phyloP scores from a whole-genome alignment of 2,797 vertebrate genomes.

The Pempheris klunzingeri region DNA sequence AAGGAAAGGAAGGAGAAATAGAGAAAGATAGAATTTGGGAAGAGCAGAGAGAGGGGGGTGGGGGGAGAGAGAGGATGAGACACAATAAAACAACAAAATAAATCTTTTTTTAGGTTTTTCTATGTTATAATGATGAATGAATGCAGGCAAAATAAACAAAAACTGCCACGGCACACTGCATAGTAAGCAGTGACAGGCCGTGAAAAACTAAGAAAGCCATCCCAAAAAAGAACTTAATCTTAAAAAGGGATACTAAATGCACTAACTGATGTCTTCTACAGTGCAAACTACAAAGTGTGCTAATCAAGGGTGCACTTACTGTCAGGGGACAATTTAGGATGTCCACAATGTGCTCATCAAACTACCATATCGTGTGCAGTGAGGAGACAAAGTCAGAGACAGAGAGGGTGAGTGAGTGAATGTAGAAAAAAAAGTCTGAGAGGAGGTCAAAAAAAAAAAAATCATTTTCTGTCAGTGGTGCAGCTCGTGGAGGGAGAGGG shows the following conservation, averaged over 20 bases:
- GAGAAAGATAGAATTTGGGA: conserved; percentile 31
- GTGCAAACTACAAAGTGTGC: conserved; percentile 77
- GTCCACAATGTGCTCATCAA: conserved; percentile 87
- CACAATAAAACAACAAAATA: conserved; percentile 9
- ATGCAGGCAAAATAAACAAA: conserved; percentile 46
- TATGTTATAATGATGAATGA: conserved; percentile 46
- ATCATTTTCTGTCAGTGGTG: conserved; percentile 41
- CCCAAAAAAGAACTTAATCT: conserved; percentile 64
- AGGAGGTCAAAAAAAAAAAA: conserved; percentile 46
- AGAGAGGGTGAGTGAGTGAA: conserved; percentile 77
- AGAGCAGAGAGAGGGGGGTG: conserved; percentile 12
- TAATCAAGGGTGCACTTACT: conserved; percentile 87
- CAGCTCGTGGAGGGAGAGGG: conserved; percentile 28
- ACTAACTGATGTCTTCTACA: conserved; percentile 68
- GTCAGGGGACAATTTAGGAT: conserved; percentile 91
- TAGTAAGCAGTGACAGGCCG: conserved; percentile 37
- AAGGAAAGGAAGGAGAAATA: conserved; percentile 31
- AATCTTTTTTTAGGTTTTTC: conserved; percentile 17
- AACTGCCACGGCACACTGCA: conserved; percentile 41
- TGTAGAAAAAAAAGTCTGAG: conserved; percentile 53
- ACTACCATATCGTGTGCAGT: conserved; percentile 83
- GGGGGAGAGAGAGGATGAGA: conserved; percentile 32
- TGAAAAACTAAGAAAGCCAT: conserved; percentile 58
- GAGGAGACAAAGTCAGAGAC: conserved; percentile 79
- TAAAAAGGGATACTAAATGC: conserved; percentile 67